A percentile compares a stretch with the other conserved stretches of the same genome.
phyloP scores from a whole-genome alignment of 2,113 vertebrate species.

The Megaceryle torquata region DNA sequence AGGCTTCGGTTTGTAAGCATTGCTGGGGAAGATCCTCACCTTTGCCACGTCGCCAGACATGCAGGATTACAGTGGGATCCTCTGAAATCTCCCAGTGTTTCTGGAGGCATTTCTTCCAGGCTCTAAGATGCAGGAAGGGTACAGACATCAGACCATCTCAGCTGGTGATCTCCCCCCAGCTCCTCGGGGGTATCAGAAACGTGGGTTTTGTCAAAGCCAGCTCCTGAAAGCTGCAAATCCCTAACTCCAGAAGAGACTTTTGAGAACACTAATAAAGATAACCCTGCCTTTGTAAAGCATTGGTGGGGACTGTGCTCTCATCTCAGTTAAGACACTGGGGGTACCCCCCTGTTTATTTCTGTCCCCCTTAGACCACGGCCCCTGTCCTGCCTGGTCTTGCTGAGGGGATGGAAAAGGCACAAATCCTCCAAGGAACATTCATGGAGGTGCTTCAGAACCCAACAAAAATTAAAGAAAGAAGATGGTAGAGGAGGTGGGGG shows the following conservation, averaged over 20 bases:
- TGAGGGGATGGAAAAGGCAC: background rate
- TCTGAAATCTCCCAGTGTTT: background rate
- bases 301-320: background rate
- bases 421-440: background rate
- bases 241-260: background rate
- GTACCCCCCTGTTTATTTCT: background rate
- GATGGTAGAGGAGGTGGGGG: background rate
- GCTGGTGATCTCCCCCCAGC: background rate
- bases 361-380: background rate
- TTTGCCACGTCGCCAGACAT: background rate
- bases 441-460: background rate
- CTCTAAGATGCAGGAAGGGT: background rate
- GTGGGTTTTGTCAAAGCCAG: background rate
- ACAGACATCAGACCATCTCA: rapidly evolving
- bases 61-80: rapidly evolving
- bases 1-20: background rate
- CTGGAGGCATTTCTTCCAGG: background rate
- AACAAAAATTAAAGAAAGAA: background rate
- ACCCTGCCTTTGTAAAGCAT: background rate
- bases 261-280: background rate
- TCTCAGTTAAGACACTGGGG: background rate
- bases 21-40: background rate
- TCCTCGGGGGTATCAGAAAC: background rate
- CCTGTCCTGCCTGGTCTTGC: background rate
- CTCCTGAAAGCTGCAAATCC: background rate